Evolutionary conservation across 2,888 invertebrate species (phyloP), one percentile per base, ranked within the genome.

Genomic region (Cosmia trapezina): DNA sequence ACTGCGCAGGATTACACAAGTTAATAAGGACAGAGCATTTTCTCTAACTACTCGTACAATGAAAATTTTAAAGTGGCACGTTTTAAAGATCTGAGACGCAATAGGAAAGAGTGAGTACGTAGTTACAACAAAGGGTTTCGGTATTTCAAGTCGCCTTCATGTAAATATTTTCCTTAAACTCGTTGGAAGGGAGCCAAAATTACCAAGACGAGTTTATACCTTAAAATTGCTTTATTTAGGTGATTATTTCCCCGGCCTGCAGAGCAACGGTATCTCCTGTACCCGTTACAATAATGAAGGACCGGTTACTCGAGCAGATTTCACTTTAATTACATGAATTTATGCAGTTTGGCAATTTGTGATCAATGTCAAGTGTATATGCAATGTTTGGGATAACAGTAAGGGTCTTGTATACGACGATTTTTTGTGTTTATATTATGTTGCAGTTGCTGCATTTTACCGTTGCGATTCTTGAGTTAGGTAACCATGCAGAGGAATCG

Each of bases 161-260:
- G 88, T 88, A 90, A 93, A 93, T 91, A 89, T 91, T 90, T 90
- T 90, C 89, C 88, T 90, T 90, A 87, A 88, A 90, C 87, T 83
- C 80, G 43, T 88, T 93, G 93, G 91, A 89, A 70, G 53, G 57
- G 41, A 67, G 91, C 93, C 93, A 93, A 93, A 89, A 83, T 77
- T 80, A 83, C 80, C 59, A 63, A 84, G 87, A 86, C 80, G 68
- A 81, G 74, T 77, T 77, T 77, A 76, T 82, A 72, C 85, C 85
- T 88, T 82, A 74, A 83, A 84, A 85, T 85, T 81, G 83, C 81
- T 86, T 81, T 69, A 78, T 85, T 83, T 83, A 80, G 74, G 76
- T 72, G 74, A 81, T 86, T 84, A 87, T 73, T 76, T 83, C 74
- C 76, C 63, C 74, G 64, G 63, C 28, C 33, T 70, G 74, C 69